Evolutionary conservation across 2,888 invertebrate species (phyloP).

Genomic region (Archips crataeganus): DNA sequence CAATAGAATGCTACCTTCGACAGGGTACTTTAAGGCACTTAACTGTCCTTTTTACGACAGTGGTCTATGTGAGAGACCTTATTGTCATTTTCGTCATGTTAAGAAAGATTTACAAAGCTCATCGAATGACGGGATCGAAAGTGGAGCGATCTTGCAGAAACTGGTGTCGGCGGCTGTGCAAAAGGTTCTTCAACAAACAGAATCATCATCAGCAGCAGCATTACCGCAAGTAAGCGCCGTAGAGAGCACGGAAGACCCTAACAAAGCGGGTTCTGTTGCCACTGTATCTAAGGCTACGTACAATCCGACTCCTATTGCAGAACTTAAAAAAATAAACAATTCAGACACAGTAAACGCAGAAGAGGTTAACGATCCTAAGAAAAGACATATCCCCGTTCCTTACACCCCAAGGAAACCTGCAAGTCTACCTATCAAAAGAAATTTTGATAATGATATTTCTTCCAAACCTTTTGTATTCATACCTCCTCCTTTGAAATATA

Average conservation of each 20-base stretch:
- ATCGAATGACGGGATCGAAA: conserved; percentile 73
- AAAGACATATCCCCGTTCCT: conserved; percentile 81
- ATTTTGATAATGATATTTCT: conserved; percentile 68
- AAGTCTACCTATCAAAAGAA: conserved; percentile 67
- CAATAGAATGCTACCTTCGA: conserved; percentile 93
- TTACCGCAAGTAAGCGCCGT: conserved; percentile 48
- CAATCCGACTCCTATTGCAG: conserved; percentile 88
- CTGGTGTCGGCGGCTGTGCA: conserved; percentile 87
- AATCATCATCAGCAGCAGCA: conserved; percentile 55
- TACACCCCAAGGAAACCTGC: conserved; percentile 81
- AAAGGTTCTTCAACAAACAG: conserved; percentile 85
- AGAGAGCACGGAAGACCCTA: conserved; percentile 47
- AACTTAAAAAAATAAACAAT: conserved; percentile 81
- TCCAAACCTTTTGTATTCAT: conserved; percentile 75
- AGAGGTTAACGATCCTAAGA: conserved; percentile 69
- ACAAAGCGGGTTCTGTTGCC: conserved; percentile 56
- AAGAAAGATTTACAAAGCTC: conserved; percentile 87
- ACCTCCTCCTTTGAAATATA: conserved; percentile 73
- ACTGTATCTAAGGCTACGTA: conserved; percentile 81
- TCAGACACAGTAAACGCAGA: conserved; percentile 63
- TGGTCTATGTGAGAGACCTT: conserved; percentile 93
- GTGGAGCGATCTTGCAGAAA: conserved; percentile 84
- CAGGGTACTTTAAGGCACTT: conserved; percentile 94
- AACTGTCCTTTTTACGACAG: conserved; percentile 94
- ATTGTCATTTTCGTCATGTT: conserved; percentile 96